Evolutionary conservation across 2,888 invertebrate species (phyloP).

Genomic region (Melitaea athalia): DNA sequence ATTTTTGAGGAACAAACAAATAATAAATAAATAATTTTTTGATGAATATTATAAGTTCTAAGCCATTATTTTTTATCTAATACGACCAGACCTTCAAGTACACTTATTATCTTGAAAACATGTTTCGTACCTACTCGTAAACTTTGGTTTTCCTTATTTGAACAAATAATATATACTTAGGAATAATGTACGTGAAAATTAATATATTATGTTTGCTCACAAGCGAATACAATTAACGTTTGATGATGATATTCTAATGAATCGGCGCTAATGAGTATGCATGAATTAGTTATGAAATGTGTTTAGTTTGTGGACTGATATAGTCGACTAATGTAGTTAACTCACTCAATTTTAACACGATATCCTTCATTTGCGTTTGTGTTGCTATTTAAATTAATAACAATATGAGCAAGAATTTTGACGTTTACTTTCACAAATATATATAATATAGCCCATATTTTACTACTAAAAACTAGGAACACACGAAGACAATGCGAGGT

Average conservation of each 20-base stretch:
- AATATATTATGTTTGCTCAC: constrained; percentile 19
- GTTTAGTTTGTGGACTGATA: constrained; percentile 20
- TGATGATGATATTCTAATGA: constrained; percentile 24
- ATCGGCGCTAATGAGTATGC: constrained; percentile 21
- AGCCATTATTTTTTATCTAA: not conserved
- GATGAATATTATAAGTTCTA: not conserved
- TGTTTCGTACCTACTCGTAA: not conserved
- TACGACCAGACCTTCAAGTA: not conserved
- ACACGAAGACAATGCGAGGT: constrained; percentile 6
- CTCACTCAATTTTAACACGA: not conserved
- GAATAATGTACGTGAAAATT: constrained; percentile 6
- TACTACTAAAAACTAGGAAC: constrained; percentile 5
- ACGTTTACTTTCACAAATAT: not conserved
- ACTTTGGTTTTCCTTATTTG: constrained; percentile 5
- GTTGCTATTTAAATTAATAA: not conserved
- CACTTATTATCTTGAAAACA: constrained; percentile 8
- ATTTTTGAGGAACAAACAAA: not conserved
- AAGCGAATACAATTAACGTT: constrained; percentile 16
- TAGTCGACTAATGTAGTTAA: constrained; percentile 2
- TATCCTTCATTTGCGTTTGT: not conserved
- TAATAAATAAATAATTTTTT: not conserved
- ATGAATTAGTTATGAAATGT: constrained; percentile 9
- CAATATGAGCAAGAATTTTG: not conserved
- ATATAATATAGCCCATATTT: constrained; percentile 7
- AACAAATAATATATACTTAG: not conserved